phyloP scores from a whole-genome alignment of 2,888 invertebrate species.

The Cheilosia soror region DNA sequence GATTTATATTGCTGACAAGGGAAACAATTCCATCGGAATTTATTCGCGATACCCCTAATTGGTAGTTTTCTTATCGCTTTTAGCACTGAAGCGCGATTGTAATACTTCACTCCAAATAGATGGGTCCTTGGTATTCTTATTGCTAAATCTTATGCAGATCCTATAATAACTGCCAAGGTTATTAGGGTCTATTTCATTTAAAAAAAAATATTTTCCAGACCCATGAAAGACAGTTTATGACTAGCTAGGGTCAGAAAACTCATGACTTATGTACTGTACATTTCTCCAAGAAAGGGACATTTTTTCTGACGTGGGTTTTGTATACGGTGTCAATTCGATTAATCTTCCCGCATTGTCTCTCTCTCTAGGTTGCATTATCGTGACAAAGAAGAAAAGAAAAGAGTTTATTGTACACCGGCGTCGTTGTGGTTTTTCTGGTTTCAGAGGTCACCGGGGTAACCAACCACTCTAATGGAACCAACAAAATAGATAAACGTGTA shows the following conservation, averaged over 20 bases:
- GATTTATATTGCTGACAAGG: too few relatives aligned
- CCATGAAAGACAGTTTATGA: too few relatives aligned
- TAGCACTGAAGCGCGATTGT: too few relatives aligned
- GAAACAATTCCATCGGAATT: too few relatives aligned
- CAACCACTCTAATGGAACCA: constrained; percentile 40
- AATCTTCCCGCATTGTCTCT: constrained; percentile 1
- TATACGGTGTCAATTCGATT: not conserved
- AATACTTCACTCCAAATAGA: too few relatives aligned
- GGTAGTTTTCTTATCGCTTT: too few relatives aligned
- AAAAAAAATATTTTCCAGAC: too few relatives aligned
- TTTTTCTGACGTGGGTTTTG: not conserved
- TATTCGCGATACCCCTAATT: too few relatives aligned
- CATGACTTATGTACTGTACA: not conserved
- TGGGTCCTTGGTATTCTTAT: too few relatives aligned
- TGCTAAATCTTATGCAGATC: too few relatives aligned
- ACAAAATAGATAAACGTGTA: not conserved
- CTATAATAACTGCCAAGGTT: too few relatives aligned
- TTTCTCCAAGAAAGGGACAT: not conserved
- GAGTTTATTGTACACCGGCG: not conserved
- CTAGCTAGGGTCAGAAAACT: not conserved
- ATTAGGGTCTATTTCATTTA: too few relatives aligned
- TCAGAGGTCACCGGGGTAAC: constrained; percentile 31
- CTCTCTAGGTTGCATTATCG: constrained; percentile 6
- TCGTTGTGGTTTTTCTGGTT: not conserved
- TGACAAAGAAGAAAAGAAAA: constrained; percentile 1